Evolutionary conservation across 2,113 vertebrate genomes (phyloP).

Genomic region (Cololabis saira): DNA sequence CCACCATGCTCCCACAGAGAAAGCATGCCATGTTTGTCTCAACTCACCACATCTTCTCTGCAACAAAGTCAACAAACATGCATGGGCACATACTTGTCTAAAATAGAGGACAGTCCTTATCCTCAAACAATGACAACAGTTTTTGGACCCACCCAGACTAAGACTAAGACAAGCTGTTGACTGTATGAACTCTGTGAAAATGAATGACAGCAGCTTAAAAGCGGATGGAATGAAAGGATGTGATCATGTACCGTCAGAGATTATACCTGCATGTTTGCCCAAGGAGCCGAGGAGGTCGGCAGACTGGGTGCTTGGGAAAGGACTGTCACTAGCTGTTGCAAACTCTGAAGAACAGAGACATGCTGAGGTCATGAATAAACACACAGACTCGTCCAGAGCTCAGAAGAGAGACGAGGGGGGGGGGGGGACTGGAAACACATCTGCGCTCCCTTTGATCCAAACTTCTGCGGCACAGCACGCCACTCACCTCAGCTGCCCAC

Average conservation of each 20-base stretch:
- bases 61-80: slow-evolving; percentile 75
- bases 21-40: slow-evolving; percentile 71
- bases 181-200: slow-evolving; percentile 23
- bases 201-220: slow-evolving; percentile 16
- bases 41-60: slow-evolving; percentile 68
- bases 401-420: slow-evolving; percentile 41
- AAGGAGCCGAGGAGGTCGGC: slow-evolving; percentile 27
- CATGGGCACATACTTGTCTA: slow-evolving; percentile 62
- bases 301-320: slow-evolving; percentile 66
- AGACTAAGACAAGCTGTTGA: slow-evolving; percentile 51
- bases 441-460: slow-evolving; percentile 82
- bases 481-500: slow-evolving; percentile 79
- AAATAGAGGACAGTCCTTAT: slow-evolving; percentile 59
- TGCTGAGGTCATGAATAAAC: slow-evolving; percentile 82
- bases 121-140: slow-evolving; percentile 53
- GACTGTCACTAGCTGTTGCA: slow-evolving; percentile 60
- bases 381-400: slow-evolving; percentile 69
- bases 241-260: slow-evolving; percentile 3
- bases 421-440: slow-evolving; percentile 79
- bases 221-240: slow-evolving; percentile 8
- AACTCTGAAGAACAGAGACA: slow-evolving; percentile 71
- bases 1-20: slow-evolving; percentile 56
- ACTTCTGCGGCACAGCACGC: slow-evolving; percentile 77
- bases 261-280: slow-evolving; percentile 25
- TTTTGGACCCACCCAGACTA: slow-evolving; percentile 59